Conservation (phyloP, 2,113 vertebrate species). For the Rynchops niger region DNA sequence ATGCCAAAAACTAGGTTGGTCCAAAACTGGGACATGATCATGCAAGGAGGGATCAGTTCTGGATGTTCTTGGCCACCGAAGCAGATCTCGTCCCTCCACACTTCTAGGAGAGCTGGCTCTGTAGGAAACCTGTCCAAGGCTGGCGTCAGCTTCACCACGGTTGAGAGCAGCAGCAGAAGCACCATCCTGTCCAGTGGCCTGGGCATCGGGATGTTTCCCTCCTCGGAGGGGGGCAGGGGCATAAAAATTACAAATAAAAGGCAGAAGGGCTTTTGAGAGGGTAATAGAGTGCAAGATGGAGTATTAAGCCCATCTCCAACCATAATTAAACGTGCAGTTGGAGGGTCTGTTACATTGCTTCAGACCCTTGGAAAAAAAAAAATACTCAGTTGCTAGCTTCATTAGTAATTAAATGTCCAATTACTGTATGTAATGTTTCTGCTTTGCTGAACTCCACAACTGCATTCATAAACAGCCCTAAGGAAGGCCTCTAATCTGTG, state of each 20-base stretch:
- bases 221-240: neutral
- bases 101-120: neutral
- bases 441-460: constrained; percentile 76
- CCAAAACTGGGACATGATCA: neutral
- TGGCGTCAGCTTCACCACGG: neutral
- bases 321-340: constrained; percentile 61
- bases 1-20: neutral
- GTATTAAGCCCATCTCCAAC: constrained; percentile 60
- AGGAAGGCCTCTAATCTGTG: constrained; percentile 80
- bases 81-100: neutral
- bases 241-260: constrained; percentile 49
- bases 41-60: neutral
- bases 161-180: neutral
- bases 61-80: neutral
- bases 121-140: neutral
- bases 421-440: constrained; percentile 76
- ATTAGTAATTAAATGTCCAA: constrained; percentile 78
- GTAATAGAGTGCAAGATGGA: constrained; percentile 50
- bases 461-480: constrained; percentile 77
- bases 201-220: neutral
- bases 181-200: neutral
- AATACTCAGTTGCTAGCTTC: constrained; percentile 65
- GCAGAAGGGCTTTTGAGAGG: constrained; percentile 51
- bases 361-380: constrained; percentile 62
- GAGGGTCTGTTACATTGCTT: constrained; percentile 71